These are phyloP conservation scores for Anguilla rostrata DNA, from an alignment of 2,113 vertebrate species.

Conservation along the genomic window DNA sequence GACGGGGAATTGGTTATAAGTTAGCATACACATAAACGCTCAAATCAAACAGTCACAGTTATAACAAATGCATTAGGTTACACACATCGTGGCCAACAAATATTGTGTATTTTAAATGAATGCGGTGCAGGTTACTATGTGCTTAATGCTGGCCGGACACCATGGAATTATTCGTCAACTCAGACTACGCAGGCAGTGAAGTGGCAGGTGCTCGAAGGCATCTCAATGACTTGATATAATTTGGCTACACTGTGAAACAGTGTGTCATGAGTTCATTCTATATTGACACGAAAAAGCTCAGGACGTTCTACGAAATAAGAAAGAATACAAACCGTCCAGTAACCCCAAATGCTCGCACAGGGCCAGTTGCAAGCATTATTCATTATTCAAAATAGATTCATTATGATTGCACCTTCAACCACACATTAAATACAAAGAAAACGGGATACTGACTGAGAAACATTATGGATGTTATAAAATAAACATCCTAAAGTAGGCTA, in stretches of 20 bases:
- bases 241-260: neutral
- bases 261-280: neutral
- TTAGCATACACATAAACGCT: neutral
- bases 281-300: neutral
- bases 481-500: neutral
- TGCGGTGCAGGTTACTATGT: neutral
- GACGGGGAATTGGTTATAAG: neutral
- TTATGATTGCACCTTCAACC: neutral
- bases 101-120: neutral
- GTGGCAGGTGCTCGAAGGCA: constrained; percentile 3
- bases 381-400: neutral
- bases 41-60: neutral
- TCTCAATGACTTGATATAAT: neutral
- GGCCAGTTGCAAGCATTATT: neutral
- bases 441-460: neutral
- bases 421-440: too few relatives aligned
- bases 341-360: neutral
- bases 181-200: neutral
- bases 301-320: neutral
- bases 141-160: neutral
- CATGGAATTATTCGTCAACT: neutral
- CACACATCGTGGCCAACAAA: neutral
- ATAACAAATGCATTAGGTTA: neutral
- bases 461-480: neutral
- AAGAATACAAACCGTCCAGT: neutral